Percentiles rank a stretch among this genome's conserved stretches.
These are phyloP conservation scores for Lasioglossum zephyrum DNA, from an alignment of 2,888 invertebrate genomes.

Conservation along the genomic window DNA sequence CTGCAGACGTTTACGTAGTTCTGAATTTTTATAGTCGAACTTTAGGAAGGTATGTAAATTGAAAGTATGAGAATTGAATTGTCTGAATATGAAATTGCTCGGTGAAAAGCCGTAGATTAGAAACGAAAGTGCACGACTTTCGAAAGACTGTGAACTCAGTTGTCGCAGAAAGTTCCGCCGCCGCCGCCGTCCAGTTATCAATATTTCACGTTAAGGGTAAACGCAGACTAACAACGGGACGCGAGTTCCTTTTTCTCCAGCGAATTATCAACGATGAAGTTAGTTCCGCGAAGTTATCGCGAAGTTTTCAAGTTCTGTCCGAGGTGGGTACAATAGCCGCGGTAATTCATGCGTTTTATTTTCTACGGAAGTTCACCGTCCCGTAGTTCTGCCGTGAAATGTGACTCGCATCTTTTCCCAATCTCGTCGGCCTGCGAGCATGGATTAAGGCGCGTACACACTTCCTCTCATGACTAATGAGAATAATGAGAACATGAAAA, in stretches of 20 bases:
- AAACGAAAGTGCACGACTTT: background rate
- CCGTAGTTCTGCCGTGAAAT: background rate
- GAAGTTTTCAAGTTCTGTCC: constrained; percentile 4
- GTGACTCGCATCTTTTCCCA: constrained; percentile 3
- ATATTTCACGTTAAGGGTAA: constrained; percentile 1
- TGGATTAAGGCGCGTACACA: background rate
- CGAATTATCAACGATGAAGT: constrained; percentile 10
- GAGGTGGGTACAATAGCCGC: constrained; percentile 6
- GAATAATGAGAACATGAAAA: too few relatives aligned
- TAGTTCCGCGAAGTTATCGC: background rate
- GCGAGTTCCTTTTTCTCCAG: background rate
- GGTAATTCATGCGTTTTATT: constrained; percentile 16
- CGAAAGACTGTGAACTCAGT: background rate
- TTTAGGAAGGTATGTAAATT: too few relatives aligned
- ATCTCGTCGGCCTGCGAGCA: background rate
- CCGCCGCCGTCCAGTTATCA: background rate
- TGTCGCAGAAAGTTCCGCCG: background rate
- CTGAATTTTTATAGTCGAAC: too few relatives aligned
- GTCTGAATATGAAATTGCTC: background rate
- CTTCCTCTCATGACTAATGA: too few relatives aligned
- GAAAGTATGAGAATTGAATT: background rate
- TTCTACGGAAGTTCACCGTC: background rate
- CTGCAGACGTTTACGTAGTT: too few relatives aligned
- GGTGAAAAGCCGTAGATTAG: background rate
- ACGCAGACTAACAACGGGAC: constrained; percentile 2